These are phyloP conservation scores for Periphyllus acericola DNA, from an alignment of 2,888 invertebrate genomes.

Conservation along the genomic window DNA sequence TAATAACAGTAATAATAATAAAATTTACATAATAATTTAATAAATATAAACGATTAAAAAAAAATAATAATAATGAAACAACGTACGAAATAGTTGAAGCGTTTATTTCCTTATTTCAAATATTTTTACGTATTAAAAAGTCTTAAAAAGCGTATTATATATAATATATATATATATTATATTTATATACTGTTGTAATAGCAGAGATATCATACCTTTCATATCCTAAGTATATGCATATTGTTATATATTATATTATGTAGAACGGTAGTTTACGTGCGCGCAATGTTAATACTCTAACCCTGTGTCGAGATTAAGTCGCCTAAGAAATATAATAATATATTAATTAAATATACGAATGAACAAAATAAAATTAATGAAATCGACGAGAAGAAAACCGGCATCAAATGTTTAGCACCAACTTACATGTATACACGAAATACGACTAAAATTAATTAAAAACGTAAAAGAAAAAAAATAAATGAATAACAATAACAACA, in stretches of 20 bases:
- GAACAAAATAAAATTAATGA: not conserved
- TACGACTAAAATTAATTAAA: not conserved
- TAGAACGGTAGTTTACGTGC: not conserved
- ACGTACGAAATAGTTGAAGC: not conserved
- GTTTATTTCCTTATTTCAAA: not conserved
- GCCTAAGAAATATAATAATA: not conserved
- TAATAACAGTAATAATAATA: not conserved
- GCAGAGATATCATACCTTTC: not conserved
- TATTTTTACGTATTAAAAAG: not conserved
- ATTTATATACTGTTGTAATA: not conserved
- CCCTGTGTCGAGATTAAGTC: constrained; percentile 51
- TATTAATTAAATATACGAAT: not conserved
- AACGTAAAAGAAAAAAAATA: constrained; percentile 3
- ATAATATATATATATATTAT: no score
- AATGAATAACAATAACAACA: not conserved
- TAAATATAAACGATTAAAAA: not conserved
- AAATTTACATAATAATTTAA: not conserved
- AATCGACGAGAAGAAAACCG: constrained; percentile 1
- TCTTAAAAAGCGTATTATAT: not conserved
- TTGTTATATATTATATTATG: not conserved
- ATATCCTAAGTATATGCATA: not conserved
- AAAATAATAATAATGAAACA: not conserved
- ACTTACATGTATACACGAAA: constrained; percentile 5
- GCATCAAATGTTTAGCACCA: constrained; percentile 38
- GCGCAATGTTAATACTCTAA: constrained; percentile 28